A percentile compares a stretch with the other conserved stretches of the same genome.
These are phyloP conservation scores for Spinibarbus caldwelli DNA, from an alignment of 2,797 vertebrate species.

Conservation along the genomic window DNA sequence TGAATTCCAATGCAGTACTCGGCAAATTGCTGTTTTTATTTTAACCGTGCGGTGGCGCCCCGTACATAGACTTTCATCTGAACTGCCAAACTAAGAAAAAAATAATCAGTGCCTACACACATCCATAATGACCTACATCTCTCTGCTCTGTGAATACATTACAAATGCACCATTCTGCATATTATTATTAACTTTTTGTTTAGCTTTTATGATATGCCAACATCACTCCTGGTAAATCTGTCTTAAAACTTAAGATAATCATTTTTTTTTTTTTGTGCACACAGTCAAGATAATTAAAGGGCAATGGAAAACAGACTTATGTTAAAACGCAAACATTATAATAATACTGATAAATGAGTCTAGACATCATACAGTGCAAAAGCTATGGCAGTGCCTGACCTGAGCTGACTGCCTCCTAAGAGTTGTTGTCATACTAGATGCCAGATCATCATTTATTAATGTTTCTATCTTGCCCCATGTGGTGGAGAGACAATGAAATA, in stretches of 20 bases:
- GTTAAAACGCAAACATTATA: neutral
- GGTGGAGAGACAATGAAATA: constrained; percentile 73
- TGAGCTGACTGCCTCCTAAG: constrained; percentile 59
- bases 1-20: neutral
- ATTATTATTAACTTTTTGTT: neutral
- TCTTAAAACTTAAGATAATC: neutral
- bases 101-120: constrained; percentile 32
- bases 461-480: constrained; percentile 56
- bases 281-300: neutral
- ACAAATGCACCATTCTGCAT: neutral
- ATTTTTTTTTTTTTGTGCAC: neutral
- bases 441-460: constrained; percentile 77
- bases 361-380: neutral
- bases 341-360: neutral
- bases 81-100: neutral
- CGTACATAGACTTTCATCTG: constrained; percentile 10
- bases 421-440: constrained; percentile 71
- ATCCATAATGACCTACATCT: constrained; percentile 68
- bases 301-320: neutral
- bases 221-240: neutral
- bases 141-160: constrained; percentile 28
- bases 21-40: neutral
- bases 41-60: constrained; percentile 68
- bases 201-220: neutral
- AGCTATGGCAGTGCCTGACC: neutral